phyloP scores from a whole-genome alignment of 2,888 invertebrate species.

The Drosophila testacea region DNA sequence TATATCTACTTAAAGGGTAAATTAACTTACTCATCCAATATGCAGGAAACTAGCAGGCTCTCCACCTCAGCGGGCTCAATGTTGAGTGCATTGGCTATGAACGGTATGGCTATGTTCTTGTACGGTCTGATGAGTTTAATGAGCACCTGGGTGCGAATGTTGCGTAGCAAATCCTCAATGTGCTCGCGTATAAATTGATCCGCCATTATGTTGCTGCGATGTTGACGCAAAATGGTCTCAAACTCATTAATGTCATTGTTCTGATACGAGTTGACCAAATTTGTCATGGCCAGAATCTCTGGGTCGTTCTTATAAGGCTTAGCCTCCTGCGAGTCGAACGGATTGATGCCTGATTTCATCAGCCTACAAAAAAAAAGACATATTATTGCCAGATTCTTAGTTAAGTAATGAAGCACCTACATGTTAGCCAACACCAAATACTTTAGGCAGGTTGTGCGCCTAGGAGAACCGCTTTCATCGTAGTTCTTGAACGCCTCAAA shows the following conservation, averaged over 20 bases:
- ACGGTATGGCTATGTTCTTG: slow-evolving; percentile 98
- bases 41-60: slow-evolving; percentile 97
- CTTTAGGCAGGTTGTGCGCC: slow-evolving; percentile 98
- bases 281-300: slow-evolving; percentile 99
- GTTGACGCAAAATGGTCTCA: slow-evolving; percentile 97
- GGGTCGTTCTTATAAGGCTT: slow-evolving; percentile 99
- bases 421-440: slow-evolving; percentile 99
- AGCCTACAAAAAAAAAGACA: slow-evolving; percentile 87
- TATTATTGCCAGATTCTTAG: neutral
- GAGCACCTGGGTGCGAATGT: slow-evolving; percentile 98
- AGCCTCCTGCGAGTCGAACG: slow-evolving; percentile 99
- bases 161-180: slow-evolving; percentile 97
- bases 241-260: slow-evolving; percentile 99
- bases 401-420: slow-evolving; percentile 86
- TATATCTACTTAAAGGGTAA: too few relatives aligned
- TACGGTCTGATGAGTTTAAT: slow-evolving; percentile 99
- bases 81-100: slow-evolving; percentile 97
- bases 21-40: slow-evolving; percentile 94
- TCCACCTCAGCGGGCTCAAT: slow-evolving; percentile 98
- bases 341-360: slow-evolving; percentile 99
- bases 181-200: slow-evolving; percentile 99
- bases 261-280: slow-evolving; percentile 98
- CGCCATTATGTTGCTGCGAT: slow-evolving; percentile 98
- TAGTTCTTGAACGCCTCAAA: slow-evolving; percentile 99
- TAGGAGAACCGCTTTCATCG: slow-evolving; percentile 98